Evolutionary conservation across 2,888 invertebrate genomes (phyloP).

Genomic region (Slavum lentiscoides): DNA sequence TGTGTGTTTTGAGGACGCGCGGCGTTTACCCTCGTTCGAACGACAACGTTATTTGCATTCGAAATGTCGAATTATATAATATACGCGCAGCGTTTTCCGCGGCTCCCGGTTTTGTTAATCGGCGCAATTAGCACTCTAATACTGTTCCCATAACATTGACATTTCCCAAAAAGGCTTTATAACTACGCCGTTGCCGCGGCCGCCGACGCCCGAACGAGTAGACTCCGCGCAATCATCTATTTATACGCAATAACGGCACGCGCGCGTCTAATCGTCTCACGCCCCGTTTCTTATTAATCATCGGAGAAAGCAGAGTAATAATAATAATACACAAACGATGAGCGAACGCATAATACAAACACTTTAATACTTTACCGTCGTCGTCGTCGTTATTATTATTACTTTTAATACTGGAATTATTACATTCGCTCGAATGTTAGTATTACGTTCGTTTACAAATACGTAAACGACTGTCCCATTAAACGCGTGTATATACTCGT

Average conservation of each 20-base stretch:
- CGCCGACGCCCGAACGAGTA: not conserved
- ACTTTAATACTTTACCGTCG: not conserved
- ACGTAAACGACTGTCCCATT: no score
- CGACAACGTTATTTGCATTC: constrained; percentile 51
- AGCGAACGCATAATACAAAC: not conserved
- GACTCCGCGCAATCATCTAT: not conserved
- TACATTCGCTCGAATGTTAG: no score
- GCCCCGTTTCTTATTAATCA: constrained; percentile 32
- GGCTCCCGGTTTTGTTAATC: constrained; percentile 45
- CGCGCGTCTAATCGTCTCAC: constrained; percentile 27
- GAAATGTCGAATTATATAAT: constrained; percentile 42
- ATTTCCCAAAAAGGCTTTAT: constrained; percentile 38
- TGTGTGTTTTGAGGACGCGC: not conserved
- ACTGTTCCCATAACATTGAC: constrained; percentile 42
- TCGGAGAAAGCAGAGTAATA: not conserved
- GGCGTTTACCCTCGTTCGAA: not conserved
- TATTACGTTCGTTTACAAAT: no score
- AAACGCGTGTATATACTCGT: no score
- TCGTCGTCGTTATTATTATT: not conserved
- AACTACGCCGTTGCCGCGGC: no score
- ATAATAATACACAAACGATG: not conserved
- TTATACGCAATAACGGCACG: constrained; percentile 14
- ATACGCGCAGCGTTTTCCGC: constrained; percentile 12
- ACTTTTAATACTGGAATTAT: no score
- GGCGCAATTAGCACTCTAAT: constrained; percentile 50